Percentiles rank a stretch among this genome's conserved stretches.
Conservation (phyloP, 2,113 vertebrate species). For the Nematolebias whitei region DNA sequence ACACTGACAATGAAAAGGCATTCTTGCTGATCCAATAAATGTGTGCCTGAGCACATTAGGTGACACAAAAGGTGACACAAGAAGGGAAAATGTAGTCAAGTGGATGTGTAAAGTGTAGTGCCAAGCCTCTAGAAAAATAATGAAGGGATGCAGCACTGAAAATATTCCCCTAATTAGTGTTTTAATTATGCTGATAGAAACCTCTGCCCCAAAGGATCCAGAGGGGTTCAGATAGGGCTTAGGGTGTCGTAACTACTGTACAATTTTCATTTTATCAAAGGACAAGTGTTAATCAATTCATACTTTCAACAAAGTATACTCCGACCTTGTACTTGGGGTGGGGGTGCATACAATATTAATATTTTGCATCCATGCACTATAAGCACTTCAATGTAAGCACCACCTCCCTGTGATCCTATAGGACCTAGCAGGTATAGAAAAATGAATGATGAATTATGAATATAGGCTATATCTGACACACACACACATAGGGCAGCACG, state of each 20-base stretch:
- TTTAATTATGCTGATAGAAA: neutral
- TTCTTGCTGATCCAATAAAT: slow-evolving; percentile 7
- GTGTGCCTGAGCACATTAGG: neutral
- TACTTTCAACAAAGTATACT: too few species aligned
- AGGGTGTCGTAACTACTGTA: neutral
- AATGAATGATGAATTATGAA: too few species aligned
- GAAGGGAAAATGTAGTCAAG: too few species aligned
- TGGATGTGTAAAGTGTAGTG: neutral
- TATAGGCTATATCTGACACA: too few species aligned
- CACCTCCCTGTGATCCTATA: too few species aligned
- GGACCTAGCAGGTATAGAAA: too few species aligned
- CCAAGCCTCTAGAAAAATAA: neutral
- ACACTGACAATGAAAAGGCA: slow-evolving; percentile 23
- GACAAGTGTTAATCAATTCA: too few species aligned
- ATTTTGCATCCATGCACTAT: too few species aligned
- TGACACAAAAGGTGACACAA: neutral
- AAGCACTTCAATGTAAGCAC: too few species aligned
- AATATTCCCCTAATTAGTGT: neutral
- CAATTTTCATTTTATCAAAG: neutral
- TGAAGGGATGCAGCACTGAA: neutral
- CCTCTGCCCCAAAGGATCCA: neutral
- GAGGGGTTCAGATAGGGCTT: neutral
- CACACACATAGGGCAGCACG: too few species aligned
- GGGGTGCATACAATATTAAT: too few species aligned
- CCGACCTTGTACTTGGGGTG: too few species aligned